A percentile compares a stretch with the other conserved stretches of the same genome.
These are phyloP conservation scores for Nesoenas mayeri DNA, from an alignment of 2,113 vertebrate genomes.

Conservation along the genomic window DNA sequence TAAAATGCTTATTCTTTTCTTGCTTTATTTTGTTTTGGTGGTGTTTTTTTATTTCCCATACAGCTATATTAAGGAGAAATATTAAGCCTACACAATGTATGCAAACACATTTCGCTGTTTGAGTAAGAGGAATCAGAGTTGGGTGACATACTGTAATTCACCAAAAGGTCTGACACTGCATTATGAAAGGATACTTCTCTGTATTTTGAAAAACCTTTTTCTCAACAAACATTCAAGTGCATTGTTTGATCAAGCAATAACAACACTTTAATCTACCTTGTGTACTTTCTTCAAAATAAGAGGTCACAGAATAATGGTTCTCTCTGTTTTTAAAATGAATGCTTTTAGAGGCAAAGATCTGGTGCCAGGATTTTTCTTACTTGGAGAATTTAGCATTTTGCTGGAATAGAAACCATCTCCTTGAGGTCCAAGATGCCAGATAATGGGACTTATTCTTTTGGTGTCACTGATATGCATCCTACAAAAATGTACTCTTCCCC, in stretches of 20 bases:
- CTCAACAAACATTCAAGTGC: slow-evolving; percentile 1
- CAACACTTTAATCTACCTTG: slow-evolving; percentile 26
- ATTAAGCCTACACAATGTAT: slow-evolving; percentile 17
- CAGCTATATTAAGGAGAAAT: neutral
- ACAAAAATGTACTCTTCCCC: neutral
- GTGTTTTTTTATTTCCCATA: neutral
- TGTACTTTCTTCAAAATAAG: slow-evolving; percentile 27
- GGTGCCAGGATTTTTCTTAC: neutral
- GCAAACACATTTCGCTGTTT: neutral
- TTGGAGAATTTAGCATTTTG: slow-evolving; percentile 5
- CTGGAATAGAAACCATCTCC: neutral
- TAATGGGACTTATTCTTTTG: neutral
- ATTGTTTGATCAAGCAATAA: slow-evolving; percentile 54
- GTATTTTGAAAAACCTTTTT: slow-evolving; percentile 29
- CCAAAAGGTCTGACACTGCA: slow-evolving; percentile 6
- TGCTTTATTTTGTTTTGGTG: neutral
- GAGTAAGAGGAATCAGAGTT: slow-evolving; percentile 20
- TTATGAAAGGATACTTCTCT: slow-evolving; percentile 7
- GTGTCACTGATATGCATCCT: neutral
- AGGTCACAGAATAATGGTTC: slow-evolving; percentile 3
- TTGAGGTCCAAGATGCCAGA: neutral
- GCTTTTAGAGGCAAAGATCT: slow-evolving; percentile 11
- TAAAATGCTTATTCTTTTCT: slow-evolving; percentile 1
- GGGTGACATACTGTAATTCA: slow-evolving; percentile 31
- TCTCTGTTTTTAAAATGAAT: slow-evolving; percentile 8